phyloP scores from a whole-genome alignment of 1,140 invertebrate species.

The Panagrolaimus sp. region DNA sequence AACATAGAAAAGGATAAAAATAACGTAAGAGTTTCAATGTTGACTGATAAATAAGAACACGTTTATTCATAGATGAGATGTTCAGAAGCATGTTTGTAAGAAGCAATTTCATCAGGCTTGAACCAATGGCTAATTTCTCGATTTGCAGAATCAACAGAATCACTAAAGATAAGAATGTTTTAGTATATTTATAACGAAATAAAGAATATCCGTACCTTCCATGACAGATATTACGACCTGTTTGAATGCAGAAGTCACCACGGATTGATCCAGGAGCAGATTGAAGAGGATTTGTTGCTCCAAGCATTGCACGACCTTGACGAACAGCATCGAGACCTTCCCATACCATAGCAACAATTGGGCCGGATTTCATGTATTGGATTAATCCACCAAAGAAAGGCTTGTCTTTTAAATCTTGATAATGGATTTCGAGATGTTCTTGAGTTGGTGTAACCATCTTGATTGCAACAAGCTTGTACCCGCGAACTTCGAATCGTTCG shows the following conservation, averaged over 20 bases:
- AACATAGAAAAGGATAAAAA: too few species aligned
- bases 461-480: conserved; percentile 91
- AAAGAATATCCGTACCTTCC: too few species aligned
- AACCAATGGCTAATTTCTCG: conserved; percentile 96
- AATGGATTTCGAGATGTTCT: conserved; percentile 69
- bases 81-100: conserved; percentile 37
- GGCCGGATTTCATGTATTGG: conserved; percentile 92
- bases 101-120: conserved; percentile 70
- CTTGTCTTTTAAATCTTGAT: conserved; percentile 76
- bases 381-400: conserved; percentile 90
- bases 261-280: conserved; percentile 89
- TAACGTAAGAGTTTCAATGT: too few species aligned
- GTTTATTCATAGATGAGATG: conserved; percentile 58
- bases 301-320: conserved; percentile 86
- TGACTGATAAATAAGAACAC: too few species aligned
- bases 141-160: conserved; percentile 87
- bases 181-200: too few species aligned
- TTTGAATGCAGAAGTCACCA: conserved; percentile 84
- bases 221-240: conserved; percentile 69
- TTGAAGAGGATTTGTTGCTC: conserved; percentile 82
- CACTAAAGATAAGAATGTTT: too few species aligned
- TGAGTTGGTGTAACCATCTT: conserved; percentile 68
- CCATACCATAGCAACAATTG: conserved; percentile 85
- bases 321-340: conserved; percentile 84
- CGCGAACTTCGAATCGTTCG: conserved; percentile 88